These are phyloP conservation scores for Arizona elegans DNA, from an alignment of 2,113 vertebrate species.

Conservation along the genomic window DNA sequence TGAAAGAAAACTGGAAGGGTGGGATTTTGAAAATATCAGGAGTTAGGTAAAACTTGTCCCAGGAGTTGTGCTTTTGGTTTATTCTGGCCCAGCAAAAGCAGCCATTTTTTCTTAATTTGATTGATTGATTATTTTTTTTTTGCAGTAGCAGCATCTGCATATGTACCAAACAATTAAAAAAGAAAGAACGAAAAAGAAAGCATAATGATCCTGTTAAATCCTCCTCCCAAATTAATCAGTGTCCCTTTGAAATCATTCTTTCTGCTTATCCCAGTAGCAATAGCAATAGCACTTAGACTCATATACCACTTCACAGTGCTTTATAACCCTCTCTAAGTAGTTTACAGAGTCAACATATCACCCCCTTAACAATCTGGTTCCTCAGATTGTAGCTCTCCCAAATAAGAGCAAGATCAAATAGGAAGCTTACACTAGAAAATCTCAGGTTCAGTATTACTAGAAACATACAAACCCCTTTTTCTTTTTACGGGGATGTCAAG, in stretches of 20 bases:
- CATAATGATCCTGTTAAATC: too few species aligned
- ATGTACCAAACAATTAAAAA: not conserved
- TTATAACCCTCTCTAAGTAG: too few species aligned
- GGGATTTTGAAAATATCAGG: not conserved
- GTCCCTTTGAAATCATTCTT: not conserved
- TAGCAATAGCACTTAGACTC: too few species aligned
- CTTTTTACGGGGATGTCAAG: conserved; percentile 22
- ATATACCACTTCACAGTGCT: too few species aligned
- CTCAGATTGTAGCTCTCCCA: not conserved
- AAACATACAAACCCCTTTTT: not conserved
- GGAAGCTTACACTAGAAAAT: not conserved
- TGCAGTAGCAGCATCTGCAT: not conserved
- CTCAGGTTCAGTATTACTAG: not conserved
- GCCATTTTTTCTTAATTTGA: not conserved
- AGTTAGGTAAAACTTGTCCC: not conserved
- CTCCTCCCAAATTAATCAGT: not conserved
- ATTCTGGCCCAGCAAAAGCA: not conserved
- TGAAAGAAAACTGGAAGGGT: not conserved
- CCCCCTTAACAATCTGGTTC: too few species aligned
- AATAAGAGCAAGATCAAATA: not conserved
- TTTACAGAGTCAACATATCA: too few species aligned
- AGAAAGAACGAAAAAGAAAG: not conserved
- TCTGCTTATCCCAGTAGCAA: too few species aligned
- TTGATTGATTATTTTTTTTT: not conserved
- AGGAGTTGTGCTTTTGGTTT: not conserved